These are phyloP conservation scores for Serripes groenlandicus DNA, from an alignment of 2,888 invertebrate species.

Conservation along the genomic window DNA sequence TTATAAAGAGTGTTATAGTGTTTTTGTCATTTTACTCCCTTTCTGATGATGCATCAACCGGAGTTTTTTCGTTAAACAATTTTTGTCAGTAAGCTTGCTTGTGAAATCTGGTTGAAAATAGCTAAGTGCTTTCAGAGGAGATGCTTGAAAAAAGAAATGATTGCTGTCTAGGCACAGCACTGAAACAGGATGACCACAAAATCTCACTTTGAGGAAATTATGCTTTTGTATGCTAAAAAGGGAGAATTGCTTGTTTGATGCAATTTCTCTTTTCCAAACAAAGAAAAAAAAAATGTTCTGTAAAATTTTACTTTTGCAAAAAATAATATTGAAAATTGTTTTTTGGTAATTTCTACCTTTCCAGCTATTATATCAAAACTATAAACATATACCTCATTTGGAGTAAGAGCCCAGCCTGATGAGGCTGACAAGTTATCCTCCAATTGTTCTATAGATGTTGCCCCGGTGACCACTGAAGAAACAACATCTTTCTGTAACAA, in stretches of 20 bases:
- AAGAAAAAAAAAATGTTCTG: background rate
- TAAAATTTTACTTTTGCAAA: background rate
- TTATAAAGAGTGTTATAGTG: no score
- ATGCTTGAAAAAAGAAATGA: no score
- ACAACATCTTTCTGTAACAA: slow-evolving; percentile 74
- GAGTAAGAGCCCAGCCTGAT: slow-evolving; percentile 71
- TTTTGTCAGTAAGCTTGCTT: no score
- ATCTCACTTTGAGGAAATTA: no score
- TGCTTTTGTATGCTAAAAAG: no score
- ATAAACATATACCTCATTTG: slow-evolving; percentile 62
- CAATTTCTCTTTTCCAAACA: slow-evolving; percentile 4
- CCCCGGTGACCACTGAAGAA: slow-evolving; percentile 77
- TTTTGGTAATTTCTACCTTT: background rate
- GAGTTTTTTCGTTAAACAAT: no score
- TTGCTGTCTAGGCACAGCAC: no score
- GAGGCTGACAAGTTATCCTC: slow-evolving; percentile 75
- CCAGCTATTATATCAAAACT: background rate
- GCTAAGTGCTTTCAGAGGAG: no score
- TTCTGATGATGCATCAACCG: no score
- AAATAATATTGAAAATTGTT: background rate
- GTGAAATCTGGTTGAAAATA: no score
- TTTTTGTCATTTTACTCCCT: no score
- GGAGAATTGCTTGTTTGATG: background rate
- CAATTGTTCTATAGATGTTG: slow-evolving; percentile 71
- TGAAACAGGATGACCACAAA: no score